Percentiles rank a stretch among this genome's conserved stretches.
Conservation (phyloP, 2,888 invertebrate species). For the Zygaena filipendulae region DNA sequence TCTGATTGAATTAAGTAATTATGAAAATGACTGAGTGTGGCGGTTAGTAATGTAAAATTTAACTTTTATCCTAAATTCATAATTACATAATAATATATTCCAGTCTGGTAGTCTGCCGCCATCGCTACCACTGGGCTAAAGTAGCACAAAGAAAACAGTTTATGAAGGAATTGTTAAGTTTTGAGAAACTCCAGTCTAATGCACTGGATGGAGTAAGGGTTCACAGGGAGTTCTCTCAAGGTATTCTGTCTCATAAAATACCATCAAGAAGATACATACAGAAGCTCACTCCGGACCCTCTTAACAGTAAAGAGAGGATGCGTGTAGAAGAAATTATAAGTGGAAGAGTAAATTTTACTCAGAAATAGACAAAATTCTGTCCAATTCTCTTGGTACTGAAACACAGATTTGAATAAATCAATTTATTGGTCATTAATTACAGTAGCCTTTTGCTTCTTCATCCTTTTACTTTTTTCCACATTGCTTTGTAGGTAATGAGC, state of each 20-base stretch:
- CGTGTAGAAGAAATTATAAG: conserved; percentile 54
- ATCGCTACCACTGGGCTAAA: conserved; percentile 65
- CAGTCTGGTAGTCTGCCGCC: conserved; percentile 74
- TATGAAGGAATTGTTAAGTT: conserved; percentile 69
- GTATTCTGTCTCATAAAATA: conserved; percentile 60
- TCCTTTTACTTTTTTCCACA: conserved; percentile 80
- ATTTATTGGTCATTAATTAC: conserved; percentile 18
- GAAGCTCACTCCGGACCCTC: conserved; percentile 47
- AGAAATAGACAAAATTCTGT: conserved; percentile 24
- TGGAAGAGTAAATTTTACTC: conserved; percentile 37
- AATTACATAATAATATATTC: too few relatives aligned
- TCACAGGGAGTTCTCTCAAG: conserved; percentile 72
- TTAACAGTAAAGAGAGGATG: conserved; percentile 45
- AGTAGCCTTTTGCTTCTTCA: conserved; percentile 55
- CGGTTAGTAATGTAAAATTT: too few relatives aligned
- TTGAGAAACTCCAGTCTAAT: conserved; percentile 70
- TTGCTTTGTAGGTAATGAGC: conserved; percentile 87
- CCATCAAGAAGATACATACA: conserved; percentile 53
- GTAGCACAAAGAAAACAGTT: conserved; percentile 67
- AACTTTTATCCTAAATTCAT: too few relatives aligned
- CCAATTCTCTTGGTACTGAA: too few relatives aligned
- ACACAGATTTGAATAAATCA: background rate
- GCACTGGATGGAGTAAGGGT: conserved; percentile 73
- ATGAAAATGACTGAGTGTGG: too few relatives aligned
- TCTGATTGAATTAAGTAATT: too few relatives aligned